Conservation (phyloP, 92 coral and sea anemone species). For the Palythoa caribaeorum region DNA sequence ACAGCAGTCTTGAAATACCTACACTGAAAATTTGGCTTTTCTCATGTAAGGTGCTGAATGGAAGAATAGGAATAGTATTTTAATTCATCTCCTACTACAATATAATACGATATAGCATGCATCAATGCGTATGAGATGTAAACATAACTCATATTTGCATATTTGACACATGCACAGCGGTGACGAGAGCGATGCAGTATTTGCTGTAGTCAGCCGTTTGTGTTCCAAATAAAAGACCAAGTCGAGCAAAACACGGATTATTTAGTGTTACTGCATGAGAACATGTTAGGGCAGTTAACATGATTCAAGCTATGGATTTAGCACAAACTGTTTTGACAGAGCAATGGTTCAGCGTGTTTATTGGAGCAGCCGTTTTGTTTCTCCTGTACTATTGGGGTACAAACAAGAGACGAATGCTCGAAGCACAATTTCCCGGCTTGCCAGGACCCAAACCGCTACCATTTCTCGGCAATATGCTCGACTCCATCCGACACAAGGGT, state of each 20-base stretch:
- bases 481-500: slow-evolving; percentile 48
- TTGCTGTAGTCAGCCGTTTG: neutral
- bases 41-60: no score
- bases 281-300: neutral
- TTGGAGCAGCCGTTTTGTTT: no score
- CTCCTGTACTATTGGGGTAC: no score
- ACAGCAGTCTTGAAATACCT: no score
- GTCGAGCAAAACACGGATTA: neutral
- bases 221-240: neutral
- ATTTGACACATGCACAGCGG: neutral
- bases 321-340: no score
- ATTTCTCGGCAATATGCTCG: slow-evolving; percentile 54
- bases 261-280: neutral
- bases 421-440: slow-evolving; percentile 42
- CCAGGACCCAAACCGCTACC: slow-evolving; percentile 23
- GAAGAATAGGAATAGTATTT: no score
- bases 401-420: slow-evolving; percentile 20
- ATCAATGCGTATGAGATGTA: neutral
- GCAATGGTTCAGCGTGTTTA: no score
- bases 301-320: no score
- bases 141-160: neutral
- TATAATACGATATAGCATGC: neutral
- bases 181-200: neutral
- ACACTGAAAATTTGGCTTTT: no score
- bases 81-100: no score